Percentiles rank a stretch among this genome's conserved stretches.
Conservation (phyloP, 2,113 vertebrate species). For the Chlamydotis undulata region DNA sequence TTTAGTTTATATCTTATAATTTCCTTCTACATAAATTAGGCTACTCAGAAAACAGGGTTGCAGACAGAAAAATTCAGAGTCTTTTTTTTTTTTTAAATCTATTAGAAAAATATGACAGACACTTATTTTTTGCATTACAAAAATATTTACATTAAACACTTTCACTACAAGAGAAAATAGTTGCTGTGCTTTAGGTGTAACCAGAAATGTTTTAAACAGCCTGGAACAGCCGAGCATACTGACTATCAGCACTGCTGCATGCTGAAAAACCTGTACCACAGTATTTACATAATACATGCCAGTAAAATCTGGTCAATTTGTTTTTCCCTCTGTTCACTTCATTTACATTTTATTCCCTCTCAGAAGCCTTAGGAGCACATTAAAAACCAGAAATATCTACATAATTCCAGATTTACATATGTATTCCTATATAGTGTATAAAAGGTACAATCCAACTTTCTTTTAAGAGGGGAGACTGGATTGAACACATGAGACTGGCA, state of each 20-base stretch:
- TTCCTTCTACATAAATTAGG: not conserved
- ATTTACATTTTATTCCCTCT: constrained; percentile 14
- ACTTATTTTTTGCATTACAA: not conserved
- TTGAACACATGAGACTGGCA: not conserved
- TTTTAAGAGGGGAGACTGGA: not conserved
- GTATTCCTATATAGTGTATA: not conserved
- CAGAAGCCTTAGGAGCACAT: not conserved
- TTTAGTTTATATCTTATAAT: not conserved
- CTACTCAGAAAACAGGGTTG: not conserved
- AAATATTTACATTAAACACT: not conserved
- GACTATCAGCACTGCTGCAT: not conserved
- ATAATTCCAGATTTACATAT: not conserved
- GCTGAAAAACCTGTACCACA: not conserved
- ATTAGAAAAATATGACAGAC: not conserved
- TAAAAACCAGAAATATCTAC: not conserved
- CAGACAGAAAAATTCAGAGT: not conserved
- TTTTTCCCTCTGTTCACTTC: constrained; percentile 9
- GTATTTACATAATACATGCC: not conserved
- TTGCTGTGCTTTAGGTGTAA: not conserved
- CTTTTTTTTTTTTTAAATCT: not conserved
- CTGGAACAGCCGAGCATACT: not conserved
- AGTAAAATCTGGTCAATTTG: not conserved
- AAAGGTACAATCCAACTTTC: not conserved
- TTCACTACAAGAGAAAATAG: not conserved
- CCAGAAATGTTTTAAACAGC: not conserved